A percentile compares a stretch with the other conserved stretches of the same genome.
These are phyloP conservation scores for Euglossa dilemma DNA, from an alignment of 1,140 invertebrate genomes.

Conservation along the genomic window DNA sequence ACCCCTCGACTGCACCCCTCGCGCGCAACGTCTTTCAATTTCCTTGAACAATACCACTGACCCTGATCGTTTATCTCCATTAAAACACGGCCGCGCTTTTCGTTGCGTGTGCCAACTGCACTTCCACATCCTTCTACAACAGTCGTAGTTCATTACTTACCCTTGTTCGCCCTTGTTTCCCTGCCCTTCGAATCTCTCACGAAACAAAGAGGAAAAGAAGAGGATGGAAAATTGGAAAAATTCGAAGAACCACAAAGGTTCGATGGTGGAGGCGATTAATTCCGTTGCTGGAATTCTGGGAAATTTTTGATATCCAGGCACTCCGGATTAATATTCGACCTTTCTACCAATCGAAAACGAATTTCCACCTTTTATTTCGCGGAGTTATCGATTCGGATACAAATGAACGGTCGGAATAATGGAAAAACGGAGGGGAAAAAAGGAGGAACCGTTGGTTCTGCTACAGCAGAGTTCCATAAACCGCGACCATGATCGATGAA, in stretches of 20 bases:
- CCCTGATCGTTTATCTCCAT: slow-evolving; percentile 24
- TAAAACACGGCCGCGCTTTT: slow-evolving; percentile 3
- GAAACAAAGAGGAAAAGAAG: not conserved
- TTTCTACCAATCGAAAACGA: no score
- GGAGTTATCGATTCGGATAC: no score
- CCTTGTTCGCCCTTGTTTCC: not conserved
- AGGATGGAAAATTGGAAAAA: not conserved
- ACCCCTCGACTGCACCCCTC: not conserved
- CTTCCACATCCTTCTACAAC: not conserved
- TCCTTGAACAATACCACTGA: slow-evolving; percentile 28
- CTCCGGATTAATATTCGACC: no score
- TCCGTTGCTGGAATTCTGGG: no score
- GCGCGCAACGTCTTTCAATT: slow-evolving; percentile 11
- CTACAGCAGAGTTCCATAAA: not conserved
- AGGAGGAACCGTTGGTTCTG: not conserved
- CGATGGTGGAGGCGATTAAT: no score
- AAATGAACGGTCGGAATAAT: not conserved
- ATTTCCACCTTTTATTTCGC: no score
- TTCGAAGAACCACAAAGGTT: no score
- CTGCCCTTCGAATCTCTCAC: not conserved
- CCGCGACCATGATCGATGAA: not conserved
- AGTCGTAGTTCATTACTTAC: not conserved
- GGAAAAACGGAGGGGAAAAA: not conserved
- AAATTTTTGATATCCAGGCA: no score
- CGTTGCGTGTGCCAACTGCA: slow-evolving; percentile 9